Conservation (phyloP, 1,140 invertebrate species). For the Camponotus pennsylvanicus region DNA sequence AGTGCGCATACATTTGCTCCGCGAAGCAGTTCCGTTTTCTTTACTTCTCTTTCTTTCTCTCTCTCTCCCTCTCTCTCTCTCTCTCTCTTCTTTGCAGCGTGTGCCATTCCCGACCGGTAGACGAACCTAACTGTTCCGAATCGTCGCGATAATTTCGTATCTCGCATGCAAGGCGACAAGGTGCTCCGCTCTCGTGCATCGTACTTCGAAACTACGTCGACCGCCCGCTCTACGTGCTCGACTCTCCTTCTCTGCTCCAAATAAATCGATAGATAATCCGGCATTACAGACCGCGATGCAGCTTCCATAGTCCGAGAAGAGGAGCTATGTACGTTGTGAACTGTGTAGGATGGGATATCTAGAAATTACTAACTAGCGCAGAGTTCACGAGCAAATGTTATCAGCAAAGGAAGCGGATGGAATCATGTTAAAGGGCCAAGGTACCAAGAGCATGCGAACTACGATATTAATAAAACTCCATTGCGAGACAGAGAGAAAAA, state of each 20-base stretch:
- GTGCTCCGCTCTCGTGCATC: conserved; percentile 42
- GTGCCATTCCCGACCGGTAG: conserved; percentile 76
- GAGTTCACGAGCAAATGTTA: conserved; percentile 62
- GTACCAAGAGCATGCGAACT: conserved; percentile 29
- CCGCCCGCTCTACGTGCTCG: conserved; percentile 38
- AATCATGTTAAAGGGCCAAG: conserved; percentile 10
- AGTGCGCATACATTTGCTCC: conserved; percentile 79
- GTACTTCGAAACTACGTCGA: conserved; percentile 66
- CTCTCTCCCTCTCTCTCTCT: conserved; percentile 50
- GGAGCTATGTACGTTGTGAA: conserved; percentile 59
- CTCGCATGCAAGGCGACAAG: conserved; percentile 72
- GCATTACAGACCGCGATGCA: conserved; percentile 53
- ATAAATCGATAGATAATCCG: conserved; percentile 74
- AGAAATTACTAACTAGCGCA: conserved; percentile 57
- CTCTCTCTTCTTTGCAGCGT: conserved; percentile 27
- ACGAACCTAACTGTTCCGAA: conserved; percentile 80
- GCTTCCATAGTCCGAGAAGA: conserved; percentile 30
- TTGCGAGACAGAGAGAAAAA: background rate
- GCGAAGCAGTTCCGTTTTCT: conserved; percentile 78
- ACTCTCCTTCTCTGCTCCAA: conserved; percentile 1
- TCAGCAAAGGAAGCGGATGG: conserved; percentile 44
- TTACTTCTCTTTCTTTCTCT: conserved; percentile 61
- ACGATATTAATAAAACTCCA: conserved; percentile 10
- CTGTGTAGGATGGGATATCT: conserved; percentile 47
- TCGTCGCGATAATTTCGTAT: conserved; percentile 78